Evolutionary conservation across 2,888 invertebrate genomes (phyloP).

Genomic region (Lepidocyrtoides sp.): DNA sequence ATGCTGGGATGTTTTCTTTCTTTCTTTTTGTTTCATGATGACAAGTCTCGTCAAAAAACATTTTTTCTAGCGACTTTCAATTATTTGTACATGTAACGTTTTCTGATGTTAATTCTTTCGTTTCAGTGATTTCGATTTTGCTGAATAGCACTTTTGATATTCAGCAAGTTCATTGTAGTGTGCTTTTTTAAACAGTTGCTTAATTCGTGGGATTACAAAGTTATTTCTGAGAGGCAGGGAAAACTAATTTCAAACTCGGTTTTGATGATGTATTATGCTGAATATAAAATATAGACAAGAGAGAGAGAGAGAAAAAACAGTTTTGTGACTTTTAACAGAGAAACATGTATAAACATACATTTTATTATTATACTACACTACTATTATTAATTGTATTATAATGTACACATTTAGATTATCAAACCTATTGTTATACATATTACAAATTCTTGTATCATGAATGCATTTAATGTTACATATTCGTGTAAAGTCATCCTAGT

Average conservation of each 20-base stretch:
- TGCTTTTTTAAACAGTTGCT: neutral
- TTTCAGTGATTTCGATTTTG: neutral
- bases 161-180: neutral
- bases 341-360: neutral
- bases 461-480: constrained; percentile 1
- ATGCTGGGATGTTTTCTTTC: neutral
- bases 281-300: neutral
- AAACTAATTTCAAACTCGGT: neutral
- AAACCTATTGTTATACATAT: constrained; percentile 55
- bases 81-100: no score
- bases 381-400: no score
- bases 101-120: neutral
- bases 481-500: constrained; percentile 20
- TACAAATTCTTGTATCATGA: constrained; percentile 19
- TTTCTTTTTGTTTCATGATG: neutral
- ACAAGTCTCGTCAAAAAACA: no score
- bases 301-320: neutral
- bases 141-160: no score
- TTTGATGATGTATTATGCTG: neutral
- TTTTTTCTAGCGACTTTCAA: no score
- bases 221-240: neutral
- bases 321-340: constrained; percentile 51
- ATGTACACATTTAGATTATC: neutral
- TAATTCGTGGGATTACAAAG: constrained; percentile 2
- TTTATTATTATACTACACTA: no score